Conservation (phyloP, 2,797 vertebrate genomes). For the Microchirus variegatus region DNA sequence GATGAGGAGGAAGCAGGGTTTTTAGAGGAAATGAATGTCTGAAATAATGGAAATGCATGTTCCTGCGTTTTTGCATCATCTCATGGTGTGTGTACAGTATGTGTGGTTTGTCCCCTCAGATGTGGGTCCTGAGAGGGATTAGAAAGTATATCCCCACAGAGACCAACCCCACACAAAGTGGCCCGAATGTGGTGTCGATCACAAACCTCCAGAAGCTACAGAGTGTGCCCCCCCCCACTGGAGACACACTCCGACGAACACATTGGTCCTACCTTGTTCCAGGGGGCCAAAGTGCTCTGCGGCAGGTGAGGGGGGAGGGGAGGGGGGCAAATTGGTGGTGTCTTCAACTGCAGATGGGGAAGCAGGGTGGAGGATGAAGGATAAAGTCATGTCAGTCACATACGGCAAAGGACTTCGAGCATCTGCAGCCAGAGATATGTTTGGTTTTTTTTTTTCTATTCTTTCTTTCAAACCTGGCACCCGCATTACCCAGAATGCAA, state of each 20-base stretch:
- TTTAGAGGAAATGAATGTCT: constrained; percentile 55
- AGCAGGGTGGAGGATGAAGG: constrained; percentile 1
- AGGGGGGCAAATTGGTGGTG: constrained; percentile 95
- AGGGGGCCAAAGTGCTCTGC: constrained; percentile 90
- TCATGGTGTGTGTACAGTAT: constrained; percentile 25
- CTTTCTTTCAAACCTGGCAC: not conserved
- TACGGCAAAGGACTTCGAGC: not conserved
- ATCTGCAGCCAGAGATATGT: not conserved
- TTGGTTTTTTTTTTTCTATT: no score
- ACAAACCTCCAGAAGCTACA: constrained; percentile 34
- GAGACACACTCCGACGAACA: constrained; percentile 24
- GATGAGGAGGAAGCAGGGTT: constrained; percentile 64
- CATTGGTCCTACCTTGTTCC: constrained; percentile 88
- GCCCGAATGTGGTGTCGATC: constrained; percentile 24
- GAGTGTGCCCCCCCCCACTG: constrained; percentile 24
- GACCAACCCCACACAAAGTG: constrained; percentile 20
- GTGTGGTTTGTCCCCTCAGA: constrained; percentile 43
- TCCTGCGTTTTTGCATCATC: constrained; percentile 48
- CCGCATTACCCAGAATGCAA: not conserved
- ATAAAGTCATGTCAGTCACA: not conserved
- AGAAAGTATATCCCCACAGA: constrained; percentile 9
- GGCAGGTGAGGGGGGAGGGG: constrained; percentile 95
- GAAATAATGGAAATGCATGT: constrained; percentile 52
- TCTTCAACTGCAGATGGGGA: constrained; percentile 81
- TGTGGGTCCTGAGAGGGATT: constrained; percentile 12